Evolutionary conservation across 2,113 vertebrate genomes (phyloP), one percentile per base, ranked within the genome.

Genomic region (Hypocryptadius cinnamomeus): DNA sequence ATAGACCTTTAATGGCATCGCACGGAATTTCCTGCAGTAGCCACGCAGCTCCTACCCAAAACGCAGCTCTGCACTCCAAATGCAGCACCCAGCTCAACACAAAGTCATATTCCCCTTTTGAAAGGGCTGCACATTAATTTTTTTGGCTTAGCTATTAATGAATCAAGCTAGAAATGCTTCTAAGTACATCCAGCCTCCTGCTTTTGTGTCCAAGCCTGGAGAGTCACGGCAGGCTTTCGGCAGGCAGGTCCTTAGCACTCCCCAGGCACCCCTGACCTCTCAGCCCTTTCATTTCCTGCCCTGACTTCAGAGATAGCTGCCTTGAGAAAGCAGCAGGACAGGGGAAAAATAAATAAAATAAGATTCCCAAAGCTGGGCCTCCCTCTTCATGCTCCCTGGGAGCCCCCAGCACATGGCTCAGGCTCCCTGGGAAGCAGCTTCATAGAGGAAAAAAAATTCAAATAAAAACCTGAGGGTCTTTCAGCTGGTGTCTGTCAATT

Each of bases 1-100:
- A 3, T 0, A 24, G n/a, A 28, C 25, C 24, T 45, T 40, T 21
- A 65, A 35, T 0, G 0, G 57, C 57, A 28, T 16, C 0, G 0
- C 35, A 6, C 3, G 47, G 9, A 11, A 68, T 71, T 72, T 56
- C 78, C 70, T 45, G 39, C 44, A 56, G 35, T 45, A 87, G 23
- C 57, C 2, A 0, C 22, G 20, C n/a, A 14, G n/a, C 40, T 79
- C n/a, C 83, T 25, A 40, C 35, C 39, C 65, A 45, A 91, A 82
- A 48, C 5, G 44, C n/a, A 65, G 5, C 20, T 8, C 60, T 28
- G 20, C 6, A 5, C 45, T 40, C 47, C n/a, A 35, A 8, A 72
- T n/a, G 22, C 48, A 57, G 42, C 31, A 53, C 5, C 8, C 54
- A 61, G 19, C 7, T 57, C 50, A 45, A 35, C 30, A 35, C 13